These are phyloP conservation scores for Tonatia bakeri DNA, from an alignment of 2,113 vertebrate species.

Conservation along the genomic window DNA sequence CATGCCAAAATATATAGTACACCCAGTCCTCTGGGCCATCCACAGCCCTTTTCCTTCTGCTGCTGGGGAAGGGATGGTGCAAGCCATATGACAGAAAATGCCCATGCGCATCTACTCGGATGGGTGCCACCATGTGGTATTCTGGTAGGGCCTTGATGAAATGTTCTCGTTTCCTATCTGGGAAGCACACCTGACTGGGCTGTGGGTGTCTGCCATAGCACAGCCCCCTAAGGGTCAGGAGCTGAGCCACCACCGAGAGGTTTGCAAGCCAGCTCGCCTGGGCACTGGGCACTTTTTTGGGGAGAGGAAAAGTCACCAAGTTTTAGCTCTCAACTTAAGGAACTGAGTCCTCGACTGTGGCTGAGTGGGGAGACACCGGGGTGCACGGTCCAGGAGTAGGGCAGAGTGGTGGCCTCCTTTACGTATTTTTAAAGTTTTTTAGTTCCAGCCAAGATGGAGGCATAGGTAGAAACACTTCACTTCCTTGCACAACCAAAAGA, in stretches of 20 bases:
- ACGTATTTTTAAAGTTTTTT: neutral
- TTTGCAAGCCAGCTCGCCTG: conserved; percentile 80
- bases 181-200: conserved; percentile 78
- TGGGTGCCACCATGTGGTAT: conserved; percentile 86
- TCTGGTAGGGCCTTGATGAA: conserved; percentile 80
- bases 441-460: too few relatives aligned
- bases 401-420: conserved; percentile 12
- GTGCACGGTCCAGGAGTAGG: conserved; percentile 68
- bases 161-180: conserved; percentile 85
- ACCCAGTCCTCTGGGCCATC: conserved; percentile 71
- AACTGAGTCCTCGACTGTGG: conserved; percentile 37
- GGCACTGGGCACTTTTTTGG: conserved; percentile 84
- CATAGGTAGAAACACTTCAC: too few relatives aligned
- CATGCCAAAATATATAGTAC: conserved; percentile 87
- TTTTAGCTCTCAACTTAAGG: conserved; percentile 36
- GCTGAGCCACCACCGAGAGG: conserved; percentile 79
- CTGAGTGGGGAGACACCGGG: conserved; percentile 2
- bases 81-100: conserved; percentile 88
- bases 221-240: conserved; percentile 80
- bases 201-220: conserved; percentile 77
- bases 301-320: conserved; percentile 17
- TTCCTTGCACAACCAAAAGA: too few relatives aligned
- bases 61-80: conserved; percentile 73
- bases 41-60: conserved; percentile 82
- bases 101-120: conserved; percentile 85